Conservation (phyloP, 1,140 invertebrate genomes). For the Eumeta japonica region DNA sequence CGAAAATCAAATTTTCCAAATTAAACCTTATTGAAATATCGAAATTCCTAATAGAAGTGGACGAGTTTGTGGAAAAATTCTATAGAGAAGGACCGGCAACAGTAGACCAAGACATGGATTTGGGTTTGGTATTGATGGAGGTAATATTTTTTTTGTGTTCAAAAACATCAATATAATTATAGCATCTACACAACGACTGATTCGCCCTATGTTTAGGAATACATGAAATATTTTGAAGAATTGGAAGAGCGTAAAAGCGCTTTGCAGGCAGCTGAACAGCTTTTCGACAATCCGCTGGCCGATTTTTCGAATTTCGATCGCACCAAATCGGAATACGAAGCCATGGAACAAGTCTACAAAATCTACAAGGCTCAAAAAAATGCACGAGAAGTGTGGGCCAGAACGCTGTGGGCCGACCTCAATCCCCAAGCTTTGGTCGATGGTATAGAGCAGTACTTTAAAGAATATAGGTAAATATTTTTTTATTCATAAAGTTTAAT, state of each 20-base stretch:
- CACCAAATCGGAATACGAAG: constrained; percentile 70
- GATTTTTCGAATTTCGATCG: constrained; percentile 76
- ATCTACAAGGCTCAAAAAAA: constrained; percentile 78
- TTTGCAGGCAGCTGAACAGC: constrained; percentile 74
- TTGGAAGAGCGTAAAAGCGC: constrained; percentile 67
- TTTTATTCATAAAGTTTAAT: constrained; percentile 6
- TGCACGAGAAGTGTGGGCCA: constrained; percentile 76
- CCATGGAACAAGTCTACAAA: constrained; percentile 72
- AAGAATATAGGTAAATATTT: constrained; percentile 65
- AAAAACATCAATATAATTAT: not conserved
- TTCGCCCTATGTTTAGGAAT: too few species aligned
- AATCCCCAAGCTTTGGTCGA: constrained; percentile 80
- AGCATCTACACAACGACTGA: too few species aligned
- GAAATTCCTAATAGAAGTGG: constrained; percentile 66
- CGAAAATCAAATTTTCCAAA: constrained; percentile 77
- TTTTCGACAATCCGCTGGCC: constrained; percentile 81
- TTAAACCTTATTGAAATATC: constrained; percentile 71
- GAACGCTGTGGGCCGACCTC: constrained; percentile 83
- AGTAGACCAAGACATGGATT: constrained; percentile 73
- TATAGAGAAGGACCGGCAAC: constrained; percentile 73
- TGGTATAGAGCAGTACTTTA: constrained; percentile 82
- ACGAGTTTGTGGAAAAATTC: constrained; percentile 72
- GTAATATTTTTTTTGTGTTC: constrained; percentile 31
- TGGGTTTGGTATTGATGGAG: constrained; percentile 68
- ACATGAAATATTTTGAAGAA: constrained; percentile 64